A percentile compares a stretch with the other conserved stretches of the same genome.
Evolutionary conservation across 2,113 vertebrate genomes (phyloP).

Genomic region (Pluvianellus socialis): DNA sequence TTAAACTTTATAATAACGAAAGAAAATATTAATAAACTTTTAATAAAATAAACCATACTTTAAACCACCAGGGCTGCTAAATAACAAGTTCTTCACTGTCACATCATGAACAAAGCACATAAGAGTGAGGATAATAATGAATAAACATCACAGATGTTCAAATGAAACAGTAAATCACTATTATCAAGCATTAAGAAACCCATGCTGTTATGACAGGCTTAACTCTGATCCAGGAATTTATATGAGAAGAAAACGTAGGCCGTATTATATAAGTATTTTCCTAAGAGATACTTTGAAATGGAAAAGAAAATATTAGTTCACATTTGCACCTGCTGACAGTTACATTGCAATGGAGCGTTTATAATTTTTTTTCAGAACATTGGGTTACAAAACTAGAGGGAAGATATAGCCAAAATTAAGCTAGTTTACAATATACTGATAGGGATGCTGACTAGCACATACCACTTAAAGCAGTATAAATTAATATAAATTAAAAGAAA

Average conservation of each 20-base stretch:
- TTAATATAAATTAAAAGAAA: background rate
- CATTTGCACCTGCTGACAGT: background rate
- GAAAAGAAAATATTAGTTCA: background rate
- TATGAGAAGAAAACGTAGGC: background rate
- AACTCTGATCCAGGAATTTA: conserved; percentile 8
- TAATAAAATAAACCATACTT: background rate
- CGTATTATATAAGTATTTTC: background rate
- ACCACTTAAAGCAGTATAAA: background rate
- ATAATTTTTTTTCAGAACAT: background rate
- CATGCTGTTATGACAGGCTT: background rate
- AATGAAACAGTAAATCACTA: conserved; percentile 31
- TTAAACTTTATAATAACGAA: background rate
- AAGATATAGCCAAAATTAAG: background rate
- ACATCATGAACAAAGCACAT: background rate
- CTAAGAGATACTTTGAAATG: background rate
- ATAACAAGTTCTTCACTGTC: background rate
- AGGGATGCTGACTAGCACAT: background rate
- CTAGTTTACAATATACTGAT: background rate
- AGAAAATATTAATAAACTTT: background rate
- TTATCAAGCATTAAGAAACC: conserved; percentile 11
- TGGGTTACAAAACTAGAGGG: background rate
- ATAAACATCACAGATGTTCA: conserved; percentile 26
- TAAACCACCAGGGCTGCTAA: background rate
- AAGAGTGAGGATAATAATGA: background rate
- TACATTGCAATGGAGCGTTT: background rate